phyloP scores from a whole-genome alignment of 2,888 invertebrate genomes.

The Nymphalis polychloros region DNA sequence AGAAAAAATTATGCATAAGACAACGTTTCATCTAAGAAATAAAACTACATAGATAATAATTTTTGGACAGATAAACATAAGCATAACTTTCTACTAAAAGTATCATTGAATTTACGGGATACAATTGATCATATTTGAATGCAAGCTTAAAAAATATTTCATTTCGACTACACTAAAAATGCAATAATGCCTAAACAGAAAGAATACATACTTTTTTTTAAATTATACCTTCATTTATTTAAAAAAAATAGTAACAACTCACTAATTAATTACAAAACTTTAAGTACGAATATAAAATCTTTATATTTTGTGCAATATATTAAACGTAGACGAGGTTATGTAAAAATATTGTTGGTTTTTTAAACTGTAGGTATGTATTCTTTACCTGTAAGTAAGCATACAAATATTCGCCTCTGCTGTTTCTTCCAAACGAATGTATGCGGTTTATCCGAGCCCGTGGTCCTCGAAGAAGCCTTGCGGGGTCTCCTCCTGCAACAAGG shows the following conservation, averaged over 20 bases:
- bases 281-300: background rate
- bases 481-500: conserved; percentile 97
- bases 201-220: conserved; percentile 24
- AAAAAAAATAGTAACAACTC: background rate
- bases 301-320: background rate
- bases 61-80: conserved; percentile 3
- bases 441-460: conserved; percentile 94
- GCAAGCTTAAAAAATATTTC: background rate
- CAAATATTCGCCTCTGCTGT: background rate
- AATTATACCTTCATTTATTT: conserved; percentile 6
- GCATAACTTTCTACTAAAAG: conserved; percentile 1
- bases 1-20: background rate
- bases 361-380: conserved; percentile 12
- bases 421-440: background rate
- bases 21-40: background rate
- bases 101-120: background rate
- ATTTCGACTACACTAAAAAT: background rate
- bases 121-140: background rate
- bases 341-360: background rate
- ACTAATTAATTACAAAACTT: background rate
- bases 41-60: background rate
- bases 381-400: conserved; percentile 19
- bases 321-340: background rate
- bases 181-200: conserved; percentile 16
- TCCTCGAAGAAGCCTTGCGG: conserved; percentile 99